Percentiles rank a stretch among this genome's conserved stretches.
These are phyloP conservation scores for Oncorhynchus kisutch DNA, from an alignment of 2,113 vertebrate species.

Conservation along the genomic window DNA sequence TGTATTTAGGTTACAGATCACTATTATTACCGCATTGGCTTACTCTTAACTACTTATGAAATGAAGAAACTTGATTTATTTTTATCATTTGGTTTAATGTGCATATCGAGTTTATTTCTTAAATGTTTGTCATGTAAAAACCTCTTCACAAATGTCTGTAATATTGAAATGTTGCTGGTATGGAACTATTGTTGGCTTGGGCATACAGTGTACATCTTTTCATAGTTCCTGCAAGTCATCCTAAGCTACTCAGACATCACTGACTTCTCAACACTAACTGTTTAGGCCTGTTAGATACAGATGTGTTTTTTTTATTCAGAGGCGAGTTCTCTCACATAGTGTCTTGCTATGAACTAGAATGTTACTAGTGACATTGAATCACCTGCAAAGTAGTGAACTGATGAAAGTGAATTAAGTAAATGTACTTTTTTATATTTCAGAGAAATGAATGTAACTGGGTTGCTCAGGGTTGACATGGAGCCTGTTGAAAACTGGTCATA, in stretches of 20 bases:
- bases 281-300: not conserved
- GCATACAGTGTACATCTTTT: constrained; percentile 14
- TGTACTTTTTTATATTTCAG: constrained; percentile 79
- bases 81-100: constrained; percentile 62
- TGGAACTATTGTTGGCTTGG: constrained; percentile 26
- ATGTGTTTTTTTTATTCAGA: not conserved
- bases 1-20: constrained; percentile 35
- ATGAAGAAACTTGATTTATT: constrained; percentile 70
- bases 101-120: constrained; percentile 53
- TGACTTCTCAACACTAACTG: constrained; percentile 18
- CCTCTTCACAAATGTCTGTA: constrained; percentile 33
- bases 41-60: constrained; percentile 25
- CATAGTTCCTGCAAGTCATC: constrained; percentile 33
- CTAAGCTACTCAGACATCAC: constrained; percentile 36
- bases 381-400: constrained; percentile 23
- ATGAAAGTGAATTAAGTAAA: constrained; percentile 58
- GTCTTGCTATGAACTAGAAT: constrained; percentile 1
- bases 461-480: constrained; percentile 89
- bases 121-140: constrained; percentile 43
- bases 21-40: constrained; percentile 48
- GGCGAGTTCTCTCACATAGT: not conserved
- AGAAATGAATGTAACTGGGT: constrained; percentile 91
- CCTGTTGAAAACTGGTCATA: constrained; percentile 78
- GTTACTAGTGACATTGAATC: constrained; percentile 2
- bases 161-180: constrained; percentile 61